A percentile compares a stretch with the other conserved stretches of the same genome.
phyloP scores from a whole-genome alignment of 92 coral and sea anemone species.

The Siderastrea radians region DNA sequence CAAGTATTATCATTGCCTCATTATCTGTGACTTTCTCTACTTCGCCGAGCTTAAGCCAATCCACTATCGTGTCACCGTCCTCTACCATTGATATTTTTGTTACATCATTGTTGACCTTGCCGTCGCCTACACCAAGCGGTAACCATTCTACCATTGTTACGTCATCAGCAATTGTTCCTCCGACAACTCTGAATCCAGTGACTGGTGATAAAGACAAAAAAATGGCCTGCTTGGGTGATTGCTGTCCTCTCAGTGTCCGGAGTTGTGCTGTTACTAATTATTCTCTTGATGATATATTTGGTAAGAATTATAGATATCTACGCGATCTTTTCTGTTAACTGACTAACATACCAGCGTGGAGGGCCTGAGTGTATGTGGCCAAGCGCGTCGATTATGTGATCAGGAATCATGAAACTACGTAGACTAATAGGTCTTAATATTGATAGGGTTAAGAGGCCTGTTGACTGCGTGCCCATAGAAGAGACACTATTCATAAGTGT shows the following conservation, averaged over 20 bases:
- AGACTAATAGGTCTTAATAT: too few species aligned
- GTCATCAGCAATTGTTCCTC: background rate
- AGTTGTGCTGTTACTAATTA: slow-evolving; percentile 6
- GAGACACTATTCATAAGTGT: too few species aligned
- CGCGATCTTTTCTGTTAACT: too few species aligned
- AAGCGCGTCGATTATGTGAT: too few species aligned
- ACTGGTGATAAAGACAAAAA: background rate
- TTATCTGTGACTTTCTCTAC: background rate
- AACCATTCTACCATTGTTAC: background rate
- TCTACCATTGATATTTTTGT: too few species aligned
- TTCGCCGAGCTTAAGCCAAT: background rate
- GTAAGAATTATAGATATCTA: slow-evolving; percentile 3
- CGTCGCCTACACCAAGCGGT: background rate
- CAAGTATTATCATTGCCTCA: too few species aligned
- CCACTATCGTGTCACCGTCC: background rate
- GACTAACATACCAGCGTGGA: too few species aligned
- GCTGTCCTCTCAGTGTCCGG: background rate
- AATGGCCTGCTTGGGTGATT: slow-evolving; percentile 9
- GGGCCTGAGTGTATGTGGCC: too few species aligned
- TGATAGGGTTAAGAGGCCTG: too few species aligned
- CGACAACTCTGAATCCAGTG: slow-evolving; percentile 4
- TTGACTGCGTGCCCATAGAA: too few species aligned
- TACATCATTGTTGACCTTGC: too few species aligned
- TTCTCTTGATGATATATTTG: slow-evolving; percentile 6
- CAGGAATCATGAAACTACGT: too few species aligned